phyloP scores from a whole-genome alignment of 1,140 invertebrate genomes.

The Cylas formicarius region DNA sequence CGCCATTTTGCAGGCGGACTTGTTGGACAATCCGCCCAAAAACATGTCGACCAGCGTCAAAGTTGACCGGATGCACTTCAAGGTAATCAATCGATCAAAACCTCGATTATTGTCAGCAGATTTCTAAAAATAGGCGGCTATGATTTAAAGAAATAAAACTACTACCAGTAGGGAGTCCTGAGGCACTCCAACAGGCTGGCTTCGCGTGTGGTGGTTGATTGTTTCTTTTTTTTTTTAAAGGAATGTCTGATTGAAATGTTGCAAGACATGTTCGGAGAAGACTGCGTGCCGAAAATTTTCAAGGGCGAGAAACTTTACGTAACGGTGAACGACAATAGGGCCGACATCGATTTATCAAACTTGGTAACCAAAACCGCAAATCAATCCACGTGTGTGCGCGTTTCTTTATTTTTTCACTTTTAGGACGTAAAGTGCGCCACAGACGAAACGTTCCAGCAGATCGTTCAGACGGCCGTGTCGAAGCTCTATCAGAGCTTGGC shows the following conservation, averaged over 20 bases:
- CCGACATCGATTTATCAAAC: slow-evolving; percentile 75
- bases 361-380: slow-evolving; percentile 49
- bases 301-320: slow-evolving; percentile 85
- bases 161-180: no score
- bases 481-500: slow-evolving; percentile 80
- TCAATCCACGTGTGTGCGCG: neutral
- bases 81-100: slow-evolving; percentile 49
- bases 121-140: no score
- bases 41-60: slow-evolving; percentile 54
- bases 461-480: slow-evolving; percentile 76
- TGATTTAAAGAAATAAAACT: no score
- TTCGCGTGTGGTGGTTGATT: no score
- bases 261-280: slow-evolving; percentile 92
- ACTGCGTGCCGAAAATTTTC: slow-evolving; percentile 89
- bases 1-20: slow-evolving; percentile 70
- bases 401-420: slow-evolving; percentile 28
- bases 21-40: slow-evolving; percentile 54
- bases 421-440: slow-evolving; percentile 73
- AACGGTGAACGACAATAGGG: slow-evolving; percentile 75
- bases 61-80: slow-evolving; percentile 80
- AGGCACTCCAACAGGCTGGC: no score
- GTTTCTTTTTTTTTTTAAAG: slow-evolving; percentile 46
- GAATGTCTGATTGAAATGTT: slow-evolving; percentile 90
- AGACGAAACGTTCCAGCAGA: slow-evolving; percentile 75
- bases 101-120: no score